Base-by-base conservation (phyloP, 2,888 invertebrate species). In the Pristionchus maxplancki region DNA sequence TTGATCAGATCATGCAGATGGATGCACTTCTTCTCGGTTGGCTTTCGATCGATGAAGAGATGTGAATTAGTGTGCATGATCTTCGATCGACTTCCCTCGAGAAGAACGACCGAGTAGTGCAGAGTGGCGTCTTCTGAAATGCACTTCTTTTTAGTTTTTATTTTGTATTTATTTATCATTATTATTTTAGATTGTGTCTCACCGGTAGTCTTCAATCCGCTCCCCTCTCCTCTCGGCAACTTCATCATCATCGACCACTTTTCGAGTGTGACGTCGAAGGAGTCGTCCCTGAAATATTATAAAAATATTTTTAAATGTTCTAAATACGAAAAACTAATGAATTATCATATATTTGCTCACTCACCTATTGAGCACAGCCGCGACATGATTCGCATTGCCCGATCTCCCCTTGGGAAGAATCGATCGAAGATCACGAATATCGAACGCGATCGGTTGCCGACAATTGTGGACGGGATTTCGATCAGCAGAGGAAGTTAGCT, bases 401-500 rank as follows among this genome's bases (percentile, higher is more conserved):
- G 31, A 28, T 37, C 24, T 78, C 17, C 40, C 31, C 9, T 17
- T n/a, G 6, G 37, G 28, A 20, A 88, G n/a, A 9, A 88, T 74
- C 31, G 58, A 53, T 62, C 28, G 28, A 0, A 88, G 78, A 24
- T 88, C 88, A 4, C 88, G 81, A 28, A 88, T 81, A 31, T 88
- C 88, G 44, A 88, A 88, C 0, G 88, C 88, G 31, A 81, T 64
- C 1, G 88, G 88, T 34, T 81, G 78, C 28, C 88, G 53, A n/a
- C 88, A 88, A 62, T 78, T 58, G 62, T 88, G 78, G 3, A 83
- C 82, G 15, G 82, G 82, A 53, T 37, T 83, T 24, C 53, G 50
- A 31, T 83, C 82, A 11, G 85, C 40, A 20, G 85, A n/a, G 4
- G 62, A 40, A 1, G 64, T 44, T 20, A 85, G 11, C n/a, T 64